Base-by-base conservation (phyloP, 2,113 vertebrate genomes). In the Channa maculata region DNA sequence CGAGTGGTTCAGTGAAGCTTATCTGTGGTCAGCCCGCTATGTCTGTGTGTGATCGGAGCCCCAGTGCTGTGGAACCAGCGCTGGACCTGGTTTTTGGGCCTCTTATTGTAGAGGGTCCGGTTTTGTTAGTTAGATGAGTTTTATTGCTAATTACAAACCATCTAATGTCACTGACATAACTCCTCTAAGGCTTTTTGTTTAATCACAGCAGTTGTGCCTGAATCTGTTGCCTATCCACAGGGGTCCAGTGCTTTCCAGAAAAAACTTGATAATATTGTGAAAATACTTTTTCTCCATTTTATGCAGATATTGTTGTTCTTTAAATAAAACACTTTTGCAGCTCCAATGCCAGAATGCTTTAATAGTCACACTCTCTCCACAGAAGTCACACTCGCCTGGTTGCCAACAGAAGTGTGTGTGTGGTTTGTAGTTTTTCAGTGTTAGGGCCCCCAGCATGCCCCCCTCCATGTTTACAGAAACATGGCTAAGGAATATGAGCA, bases 1-100 rank as follows among this genome's bases (percentile, higher is more conserved):
- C 87, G 82, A 88, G 64, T 83, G 59, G 72, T 87, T 84, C 61
- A 83, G 80, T n/a, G 65, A 79, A 82, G 85, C 85, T 92, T 86
- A 89, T 93, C 89, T 91, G n/a, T 65, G 72, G 58, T 80, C 77
- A 54, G 70, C 88, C 66, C 39, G 50, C 74, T 45, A 44, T 89
- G 87, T 88, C 87, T 67, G 44, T 77, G 86, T 82, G 79, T 69
- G 63, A 86, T 86, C 71, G 71, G 59, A 34, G 33, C 43, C 11
- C n/a, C 49, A 52, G 33, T 52, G 63, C 72, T 78, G 64, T 59
- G 53, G 37, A 70, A 79, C 67, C 52, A 8, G 48, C 14, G n/a
- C 58, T 58, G 49, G 64, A 79, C 33, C 34, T 46, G 15, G 68
- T 57, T 74, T 15, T 41, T 38, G 51, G 73, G 46, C 68, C 61